Evolutionary conservation across 2,888 invertebrate genomes (phyloP), one percentile per base, ranked within the genome.

Genomic region (Dione vanillae): DNA sequence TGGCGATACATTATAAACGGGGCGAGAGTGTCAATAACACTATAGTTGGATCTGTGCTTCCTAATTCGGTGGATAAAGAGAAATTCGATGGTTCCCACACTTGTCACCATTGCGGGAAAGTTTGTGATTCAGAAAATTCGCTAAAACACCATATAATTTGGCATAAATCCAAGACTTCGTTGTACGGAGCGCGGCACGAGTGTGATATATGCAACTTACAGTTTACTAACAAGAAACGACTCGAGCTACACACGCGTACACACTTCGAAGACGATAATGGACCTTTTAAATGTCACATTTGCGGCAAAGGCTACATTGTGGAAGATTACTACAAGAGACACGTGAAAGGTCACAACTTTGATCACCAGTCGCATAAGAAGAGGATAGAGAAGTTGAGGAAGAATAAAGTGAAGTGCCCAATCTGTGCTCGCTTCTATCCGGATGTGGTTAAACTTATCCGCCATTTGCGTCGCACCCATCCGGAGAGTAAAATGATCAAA

Each of bases 401-500:
- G 71, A 87, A 86, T 58, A 92, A 91, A 75, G 90, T 91, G 0
- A 91, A 91, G 74, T 94, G 94, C 75, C 93, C 93, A 0, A 91
- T 93, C 65, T 94, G 94, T 71, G 79, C 84, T 1, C 85, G 90
- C 11, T 89, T 80, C 77, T 94, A 93, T 67, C 87, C 92, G 0
- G 89, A 92, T 69, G 74, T 91, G 65, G 81, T 85, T n/a, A 89
- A 89, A 73, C 85, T 94, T n/a, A 92, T 93, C 65, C 85, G 93
- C 0, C 94, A 94, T 69, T 76, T 94, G 74, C 82, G 88, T 10
- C 83, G 89, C 20, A 89, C 89, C 27, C 94, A 94, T 73, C 94
- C 94, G 0, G 91, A 93, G 76, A 91, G 91, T 75, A 93, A 93
- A 77, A 93, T 94, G 93, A 89, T 94, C n/a, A 94, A 94, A 73